A percentile compares a stretch with the other conserved stretches of the same genome.
Evolutionary conservation across 2,797 vertebrate species (phyloP).

Genomic region (Hipposideros larvatus): DNA sequence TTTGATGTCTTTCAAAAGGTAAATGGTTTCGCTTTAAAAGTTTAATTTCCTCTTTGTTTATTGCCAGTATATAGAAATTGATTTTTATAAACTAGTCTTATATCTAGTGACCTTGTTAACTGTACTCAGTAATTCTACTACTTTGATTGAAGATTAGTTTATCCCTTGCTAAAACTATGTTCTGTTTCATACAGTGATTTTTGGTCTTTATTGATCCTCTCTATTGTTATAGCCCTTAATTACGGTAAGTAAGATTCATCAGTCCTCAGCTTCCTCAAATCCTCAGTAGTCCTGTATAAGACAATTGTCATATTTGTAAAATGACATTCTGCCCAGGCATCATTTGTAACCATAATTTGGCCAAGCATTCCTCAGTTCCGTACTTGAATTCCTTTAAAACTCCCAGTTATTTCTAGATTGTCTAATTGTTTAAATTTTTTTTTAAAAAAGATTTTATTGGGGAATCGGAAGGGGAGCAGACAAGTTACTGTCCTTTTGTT

Average conservation of each 20-base stretch:
- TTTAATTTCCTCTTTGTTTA: constrained; percentile 26
- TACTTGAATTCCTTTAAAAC: neutral
- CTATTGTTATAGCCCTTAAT: neutral
- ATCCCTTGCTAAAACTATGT: neutral
- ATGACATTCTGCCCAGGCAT: neutral
- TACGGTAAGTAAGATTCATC: neutral
- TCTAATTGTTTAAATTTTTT: neutral
- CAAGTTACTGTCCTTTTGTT: no score
- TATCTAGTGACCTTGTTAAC: constrained; percentile 10
- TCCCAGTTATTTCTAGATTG: constrained; percentile 1
- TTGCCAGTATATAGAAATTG: neutral
- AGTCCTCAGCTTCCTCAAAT: neutral
- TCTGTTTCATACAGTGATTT: neutral
- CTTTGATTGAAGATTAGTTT: neutral
- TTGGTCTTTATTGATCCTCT: neutral
- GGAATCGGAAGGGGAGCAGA: no score
- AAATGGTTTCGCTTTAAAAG: neutral
- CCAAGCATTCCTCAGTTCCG: neutral
- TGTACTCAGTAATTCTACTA: neutral
- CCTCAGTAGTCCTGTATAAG: neutral
- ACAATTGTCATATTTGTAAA: neutral
- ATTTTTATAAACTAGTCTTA: constrained; percentile 9
- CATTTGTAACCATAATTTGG: neutral
- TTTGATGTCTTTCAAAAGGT: constrained; percentile 27
- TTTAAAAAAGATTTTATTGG: no score